Evolutionary conservation across 2,888 invertebrate genomes (phyloP).

Genomic region (Athalia rosae): DNA sequence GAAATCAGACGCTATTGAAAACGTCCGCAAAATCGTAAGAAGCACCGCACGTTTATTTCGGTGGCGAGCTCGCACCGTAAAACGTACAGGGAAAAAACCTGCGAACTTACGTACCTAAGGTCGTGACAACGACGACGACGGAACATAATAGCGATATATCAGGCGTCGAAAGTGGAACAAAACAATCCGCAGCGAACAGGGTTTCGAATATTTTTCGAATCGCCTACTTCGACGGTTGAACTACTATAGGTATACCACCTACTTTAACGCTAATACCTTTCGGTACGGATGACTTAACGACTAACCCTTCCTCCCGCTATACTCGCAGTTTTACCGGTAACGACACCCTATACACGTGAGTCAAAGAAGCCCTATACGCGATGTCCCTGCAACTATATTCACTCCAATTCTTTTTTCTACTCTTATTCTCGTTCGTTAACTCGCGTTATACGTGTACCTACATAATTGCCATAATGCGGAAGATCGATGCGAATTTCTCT

Average conservation of each 20-base stretch:
- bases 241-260: background rate
- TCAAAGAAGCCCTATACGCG: conserved; percentile 22
- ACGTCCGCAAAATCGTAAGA: no score
- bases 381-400: conserved; percentile 18
- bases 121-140: background rate
- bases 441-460: no score
- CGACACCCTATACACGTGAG: conserved; percentile 41
- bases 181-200: conserved; percentile 28
- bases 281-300: conserved; percentile 42
- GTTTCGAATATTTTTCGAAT: conserved; percentile 39
- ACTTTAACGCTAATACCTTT: conserved; percentile 34
- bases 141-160: background rate
- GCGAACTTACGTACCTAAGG: no score
- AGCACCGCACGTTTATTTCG: no score
- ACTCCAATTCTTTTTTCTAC: no score
- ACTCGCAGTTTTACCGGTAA: background rate
- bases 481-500: no score
- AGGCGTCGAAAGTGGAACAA: background rate
- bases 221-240: conserved; percentile 14
- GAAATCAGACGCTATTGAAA: no score
- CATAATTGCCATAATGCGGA: no score
- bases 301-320: conserved; percentile 19
- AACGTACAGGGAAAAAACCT: no score
- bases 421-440: no score
- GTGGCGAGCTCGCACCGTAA: no score